Evolutionary conservation across 2,888 invertebrate species (phyloP).

Genomic region (Rotaria sp.): DNA sequence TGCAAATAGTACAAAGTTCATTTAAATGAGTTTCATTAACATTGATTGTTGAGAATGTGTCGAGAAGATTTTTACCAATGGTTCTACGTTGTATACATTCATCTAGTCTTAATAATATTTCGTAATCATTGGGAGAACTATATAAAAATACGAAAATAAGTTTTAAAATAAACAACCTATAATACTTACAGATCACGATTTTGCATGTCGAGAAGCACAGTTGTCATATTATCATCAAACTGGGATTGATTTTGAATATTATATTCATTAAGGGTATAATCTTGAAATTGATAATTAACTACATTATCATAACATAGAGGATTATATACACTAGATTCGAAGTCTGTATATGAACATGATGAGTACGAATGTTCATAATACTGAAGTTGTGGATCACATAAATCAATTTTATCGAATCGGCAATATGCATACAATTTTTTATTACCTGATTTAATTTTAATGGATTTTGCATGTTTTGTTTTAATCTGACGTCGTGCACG

Average conservation of each 20-base stretch:
- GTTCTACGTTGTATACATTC: slow-evolving; percentile 50
- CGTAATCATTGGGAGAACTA: slow-evolving; percentile 51
- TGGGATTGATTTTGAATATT: neutral
- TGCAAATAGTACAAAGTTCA: slow-evolving; percentile 49
- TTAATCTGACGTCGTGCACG: neutral
- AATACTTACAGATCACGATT: neutral
- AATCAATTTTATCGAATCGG: neutral
- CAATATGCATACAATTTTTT: neutral
- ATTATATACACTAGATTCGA: too few species aligned
- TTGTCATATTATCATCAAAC: neutral
- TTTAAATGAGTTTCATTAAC: slow-evolving; percentile 36
- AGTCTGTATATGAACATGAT: too few species aligned
- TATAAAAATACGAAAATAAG: neutral
- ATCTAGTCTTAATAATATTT: slow-evolving; percentile 49
- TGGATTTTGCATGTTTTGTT: neutral
- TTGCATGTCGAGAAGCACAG: neutral
- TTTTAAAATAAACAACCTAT: neutral
- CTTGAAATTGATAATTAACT: neutral
- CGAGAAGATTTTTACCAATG: slow-evolving; percentile 43
- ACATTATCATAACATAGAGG: too few species aligned
- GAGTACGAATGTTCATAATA: neutral
- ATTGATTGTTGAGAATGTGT: slow-evolving; percentile 45
- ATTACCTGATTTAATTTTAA: neutral
- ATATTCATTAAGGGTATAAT: neutral
- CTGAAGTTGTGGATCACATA: neutral